phyloP scores from a whole-genome alignment of 2,888 invertebrate species.

The Sarcophaga subvicina region DNA sequence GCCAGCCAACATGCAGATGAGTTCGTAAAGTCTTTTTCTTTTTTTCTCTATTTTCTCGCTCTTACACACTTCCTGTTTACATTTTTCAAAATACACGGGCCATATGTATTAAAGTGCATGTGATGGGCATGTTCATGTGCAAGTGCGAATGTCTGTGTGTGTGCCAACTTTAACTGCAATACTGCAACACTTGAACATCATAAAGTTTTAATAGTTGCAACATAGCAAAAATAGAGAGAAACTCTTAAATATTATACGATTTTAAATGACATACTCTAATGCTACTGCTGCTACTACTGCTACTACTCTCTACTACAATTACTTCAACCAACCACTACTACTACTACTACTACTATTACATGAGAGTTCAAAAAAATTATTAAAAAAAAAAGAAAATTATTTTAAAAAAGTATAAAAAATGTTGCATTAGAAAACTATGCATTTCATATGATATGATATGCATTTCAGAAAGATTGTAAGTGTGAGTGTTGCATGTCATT shows the following conservation, averaged over 20 bases:
- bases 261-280: constrained; percentile 26
- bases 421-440: no score
- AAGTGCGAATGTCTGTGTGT: background rate
- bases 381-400: no score
- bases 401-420: no score
- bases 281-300: background rate
- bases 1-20: background rate
- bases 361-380: background rate
- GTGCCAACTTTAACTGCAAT: background rate
- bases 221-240: background rate
- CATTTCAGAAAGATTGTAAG: no score
- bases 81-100: background rate
- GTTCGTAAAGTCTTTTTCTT: background rate
- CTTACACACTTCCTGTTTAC: background rate
- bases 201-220: constrained; percentile 16
- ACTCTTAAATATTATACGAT: constrained; percentile 14
- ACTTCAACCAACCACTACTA: background rate
- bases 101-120: background rate
- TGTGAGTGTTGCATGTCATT: background rate
- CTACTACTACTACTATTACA: background rate
- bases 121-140: background rate
- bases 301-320: background rate
- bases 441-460: no score
- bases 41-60: background rate
- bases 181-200: constrained; percentile 29